Conservation (phyloP, 2,888 invertebrate species). For the Phymatocera aterrima region DNA sequence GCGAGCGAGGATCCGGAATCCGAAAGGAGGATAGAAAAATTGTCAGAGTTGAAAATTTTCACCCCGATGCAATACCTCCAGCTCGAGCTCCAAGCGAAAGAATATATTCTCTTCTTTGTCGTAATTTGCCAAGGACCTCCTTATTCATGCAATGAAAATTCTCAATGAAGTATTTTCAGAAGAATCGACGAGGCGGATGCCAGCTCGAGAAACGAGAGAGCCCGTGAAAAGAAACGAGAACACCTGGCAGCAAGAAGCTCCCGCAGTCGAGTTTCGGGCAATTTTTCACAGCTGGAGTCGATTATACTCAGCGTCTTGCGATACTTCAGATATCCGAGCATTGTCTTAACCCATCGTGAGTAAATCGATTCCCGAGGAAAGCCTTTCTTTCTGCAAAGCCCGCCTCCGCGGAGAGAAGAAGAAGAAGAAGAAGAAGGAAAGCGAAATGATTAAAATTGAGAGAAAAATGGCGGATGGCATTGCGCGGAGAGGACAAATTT, state of each 20-base stretch:
- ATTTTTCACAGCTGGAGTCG: not conserved
- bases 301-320: not conserved
- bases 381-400: no score
- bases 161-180: not conserved
- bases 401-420: no score
- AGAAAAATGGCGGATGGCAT: no score
- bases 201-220: not conserved
- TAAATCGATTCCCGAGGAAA: not conserved
- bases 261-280: not conserved
- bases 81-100: no score
- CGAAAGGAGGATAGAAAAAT: no score
- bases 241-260: not conserved
- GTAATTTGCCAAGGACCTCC: not conserved
- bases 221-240: not conserved
- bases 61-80: no score
- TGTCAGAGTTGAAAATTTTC: no score
- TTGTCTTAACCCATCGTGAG: not conserved
- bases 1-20: no score
- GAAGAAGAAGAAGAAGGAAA: no score
- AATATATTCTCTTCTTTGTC: no score
- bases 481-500: no score
- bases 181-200: not conserved
- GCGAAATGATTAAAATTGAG: no score
- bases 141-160: not conserved
- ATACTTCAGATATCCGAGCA: not conserved